These are phyloP conservation scores for Leptothorax acervorum DNA, from an alignment of 2,888 invertebrate species.

Conservation along the genomic window DNA sequence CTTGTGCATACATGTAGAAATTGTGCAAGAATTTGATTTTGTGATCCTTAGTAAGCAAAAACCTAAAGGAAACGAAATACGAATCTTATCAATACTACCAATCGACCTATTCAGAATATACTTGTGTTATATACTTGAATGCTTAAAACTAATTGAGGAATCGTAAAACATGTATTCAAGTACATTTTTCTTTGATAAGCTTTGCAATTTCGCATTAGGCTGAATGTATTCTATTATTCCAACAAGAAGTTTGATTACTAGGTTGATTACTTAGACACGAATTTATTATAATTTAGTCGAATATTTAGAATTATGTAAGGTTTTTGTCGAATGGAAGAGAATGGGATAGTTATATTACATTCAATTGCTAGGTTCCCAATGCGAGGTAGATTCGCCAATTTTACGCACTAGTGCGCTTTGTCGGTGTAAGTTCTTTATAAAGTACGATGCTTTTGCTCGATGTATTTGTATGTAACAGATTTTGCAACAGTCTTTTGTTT, in stretches of 20 bases:
- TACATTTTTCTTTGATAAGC: not conserved
- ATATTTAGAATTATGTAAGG: conserved; percentile 10
- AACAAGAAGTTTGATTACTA: not conserved
- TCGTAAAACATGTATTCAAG: not conserved
- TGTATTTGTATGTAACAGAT: conserved; percentile 43
- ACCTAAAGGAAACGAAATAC: not conserved
- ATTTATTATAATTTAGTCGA: conserved; percentile 26
- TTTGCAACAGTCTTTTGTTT: conserved; percentile 9
- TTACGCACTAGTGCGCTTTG: conserved; percentile 60
- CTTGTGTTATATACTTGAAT: conserved; percentile 4
- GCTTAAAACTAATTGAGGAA: not conserved
- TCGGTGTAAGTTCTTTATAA: conserved; percentile 55
- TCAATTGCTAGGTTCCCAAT: conserved; percentile 35
- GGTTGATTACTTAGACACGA: not conserved
- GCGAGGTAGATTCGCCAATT: conserved; percentile 1
- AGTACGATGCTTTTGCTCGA: conserved; percentile 55
- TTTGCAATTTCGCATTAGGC: not conserved
- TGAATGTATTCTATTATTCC: not conserved
- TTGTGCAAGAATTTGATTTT: conserved; percentile 11
- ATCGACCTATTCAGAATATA: not conserved
- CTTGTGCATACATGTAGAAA: not conserved
- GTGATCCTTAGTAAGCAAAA: conserved; percentile 13
- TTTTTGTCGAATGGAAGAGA: conserved; percentile 9
- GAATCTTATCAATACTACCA: not conserved
- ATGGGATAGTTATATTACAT: conserved; percentile 31